phyloP scores from a whole-genome alignment of 2,113 vertebrate species.

The Phrynosoma blainvillii region DNA sequence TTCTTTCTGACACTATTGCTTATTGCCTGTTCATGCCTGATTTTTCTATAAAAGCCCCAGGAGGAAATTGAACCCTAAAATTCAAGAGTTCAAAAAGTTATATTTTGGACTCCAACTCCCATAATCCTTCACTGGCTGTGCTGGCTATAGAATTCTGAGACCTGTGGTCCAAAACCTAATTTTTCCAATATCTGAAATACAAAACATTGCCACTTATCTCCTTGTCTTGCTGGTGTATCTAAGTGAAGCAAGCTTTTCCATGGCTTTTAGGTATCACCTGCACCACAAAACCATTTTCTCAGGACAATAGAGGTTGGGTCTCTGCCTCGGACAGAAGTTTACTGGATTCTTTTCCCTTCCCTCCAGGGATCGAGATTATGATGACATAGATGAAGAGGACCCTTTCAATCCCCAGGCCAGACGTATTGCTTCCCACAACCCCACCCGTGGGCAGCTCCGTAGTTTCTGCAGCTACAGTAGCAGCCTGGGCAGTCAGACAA shows the following conservation, averaged over 20 bases:
- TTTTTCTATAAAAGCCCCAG: background rate
- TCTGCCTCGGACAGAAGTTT: background rate
- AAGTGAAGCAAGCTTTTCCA: background rate
- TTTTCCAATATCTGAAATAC: background rate
- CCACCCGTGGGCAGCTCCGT: constrained; percentile 82
- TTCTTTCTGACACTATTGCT: background rate
- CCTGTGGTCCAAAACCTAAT: too few species aligned
- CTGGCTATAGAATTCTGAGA: too few species aligned
- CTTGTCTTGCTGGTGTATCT: background rate
- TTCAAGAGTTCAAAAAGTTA: too few species aligned
- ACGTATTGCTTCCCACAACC: constrained; percentile 80
- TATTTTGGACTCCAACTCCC: too few species aligned
- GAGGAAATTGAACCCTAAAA: background rate
- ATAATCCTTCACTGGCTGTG: too few species aligned
- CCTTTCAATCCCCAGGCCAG: constrained; percentile 91
- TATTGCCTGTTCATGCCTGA: background rate
- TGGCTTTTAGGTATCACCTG: background rate
- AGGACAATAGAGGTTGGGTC: background rate
- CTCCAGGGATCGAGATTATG: constrained; percentile 86
- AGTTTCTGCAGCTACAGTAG: constrained; percentile 98
- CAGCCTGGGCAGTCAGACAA: constrained; percentile 94
- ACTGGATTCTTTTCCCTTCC: background rate
- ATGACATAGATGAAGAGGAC: constrained; percentile 92
- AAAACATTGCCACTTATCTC: background rate
- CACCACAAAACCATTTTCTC: background rate